Conservation (phyloP, 2,113 vertebrate genomes). For the Microcebus jonahi region DNA sequence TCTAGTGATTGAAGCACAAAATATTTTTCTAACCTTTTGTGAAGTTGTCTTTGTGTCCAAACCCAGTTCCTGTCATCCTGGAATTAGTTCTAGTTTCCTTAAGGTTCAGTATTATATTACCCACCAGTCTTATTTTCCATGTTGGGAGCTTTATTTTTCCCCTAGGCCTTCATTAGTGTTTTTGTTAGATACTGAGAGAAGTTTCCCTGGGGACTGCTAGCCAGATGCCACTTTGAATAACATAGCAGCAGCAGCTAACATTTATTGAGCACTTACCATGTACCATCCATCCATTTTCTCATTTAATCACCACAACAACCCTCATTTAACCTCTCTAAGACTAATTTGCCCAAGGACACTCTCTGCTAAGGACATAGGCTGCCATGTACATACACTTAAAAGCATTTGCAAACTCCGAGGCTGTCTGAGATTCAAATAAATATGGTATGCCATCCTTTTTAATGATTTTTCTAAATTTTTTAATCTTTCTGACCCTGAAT, state of each 20-base stretch:
- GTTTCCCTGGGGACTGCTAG: conserved; percentile 35
- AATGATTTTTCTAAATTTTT: conserved; percentile 22
- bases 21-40: conserved; percentile 36
- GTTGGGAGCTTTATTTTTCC: neutral
- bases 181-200: conserved; percentile 49
- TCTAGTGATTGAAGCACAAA: neutral
- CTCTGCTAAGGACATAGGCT: conserved; percentile 14
- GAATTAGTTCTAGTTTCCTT: conserved; percentile 49
- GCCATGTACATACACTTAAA: conserved; percentile 18
- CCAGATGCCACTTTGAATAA: conserved; percentile 64
- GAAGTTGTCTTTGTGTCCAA: conserved; percentile 20
- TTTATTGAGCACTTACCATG: conserved; percentile 67
- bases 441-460: neutral
- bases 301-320: conserved; percentile 57
- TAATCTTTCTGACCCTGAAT: neutral
- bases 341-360: conserved; percentile 56
- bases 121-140: conserved; percentile 47
- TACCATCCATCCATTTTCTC: conserved; percentile 60
- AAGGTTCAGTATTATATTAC: neutral
- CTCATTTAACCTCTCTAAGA: conserved; percentile 57
- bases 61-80: neutral
- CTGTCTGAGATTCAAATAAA: conserved; percentile 47
- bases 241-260: conserved; percentile 40
- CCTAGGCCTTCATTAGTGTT: conserved; percentile 30
- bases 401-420: conserved; percentile 17